These are phyloP conservation scores for Cygnus buccinator DNA, from an alignment of 2,113 vertebrate species.

Conservation along the genomic window DNA sequence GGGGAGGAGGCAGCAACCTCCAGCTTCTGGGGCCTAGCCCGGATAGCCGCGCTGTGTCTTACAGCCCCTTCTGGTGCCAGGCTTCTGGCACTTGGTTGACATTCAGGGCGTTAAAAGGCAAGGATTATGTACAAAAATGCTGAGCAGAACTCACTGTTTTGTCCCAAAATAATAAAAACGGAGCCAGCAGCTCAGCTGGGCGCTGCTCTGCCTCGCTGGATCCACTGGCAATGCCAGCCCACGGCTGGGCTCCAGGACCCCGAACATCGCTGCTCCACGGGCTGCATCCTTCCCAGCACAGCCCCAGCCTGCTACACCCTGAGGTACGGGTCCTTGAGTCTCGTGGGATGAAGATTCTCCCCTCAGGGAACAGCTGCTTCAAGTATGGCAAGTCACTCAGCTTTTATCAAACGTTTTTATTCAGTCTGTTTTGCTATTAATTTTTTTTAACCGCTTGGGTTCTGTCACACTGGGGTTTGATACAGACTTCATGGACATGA, in stretches of 20 bases:
- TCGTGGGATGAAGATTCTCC: neutral
- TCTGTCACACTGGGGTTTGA: neutral
- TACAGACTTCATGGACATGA: accelerated
- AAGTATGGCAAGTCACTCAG: accelerated
- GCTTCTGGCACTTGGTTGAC: accelerated
- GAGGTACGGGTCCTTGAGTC: neutral
- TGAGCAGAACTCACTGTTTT: no score
- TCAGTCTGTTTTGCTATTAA: accelerated
- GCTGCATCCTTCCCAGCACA: neutral
- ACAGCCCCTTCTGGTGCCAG: accelerated
- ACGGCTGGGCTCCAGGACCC: neutral
- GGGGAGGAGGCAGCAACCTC: neutral
- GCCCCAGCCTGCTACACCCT: accelerated
- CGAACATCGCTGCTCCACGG: accelerated
- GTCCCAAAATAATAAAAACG: no score
- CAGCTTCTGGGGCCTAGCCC: accelerated
- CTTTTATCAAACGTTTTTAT: neutral
- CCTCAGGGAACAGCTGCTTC: neutral
- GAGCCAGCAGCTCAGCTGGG: neutral
- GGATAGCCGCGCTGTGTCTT: accelerated
- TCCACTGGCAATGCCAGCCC: neutral
- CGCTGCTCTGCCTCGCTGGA: accelerated
- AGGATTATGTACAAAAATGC: no score
- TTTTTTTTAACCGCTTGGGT: neutral
- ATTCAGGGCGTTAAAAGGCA: neutral